Evolutionary conservation across 2,888 invertebrate species (phyloP), one percentile per base, ranked within the genome.

Genomic region (Idaea dimidiata): DNA sequence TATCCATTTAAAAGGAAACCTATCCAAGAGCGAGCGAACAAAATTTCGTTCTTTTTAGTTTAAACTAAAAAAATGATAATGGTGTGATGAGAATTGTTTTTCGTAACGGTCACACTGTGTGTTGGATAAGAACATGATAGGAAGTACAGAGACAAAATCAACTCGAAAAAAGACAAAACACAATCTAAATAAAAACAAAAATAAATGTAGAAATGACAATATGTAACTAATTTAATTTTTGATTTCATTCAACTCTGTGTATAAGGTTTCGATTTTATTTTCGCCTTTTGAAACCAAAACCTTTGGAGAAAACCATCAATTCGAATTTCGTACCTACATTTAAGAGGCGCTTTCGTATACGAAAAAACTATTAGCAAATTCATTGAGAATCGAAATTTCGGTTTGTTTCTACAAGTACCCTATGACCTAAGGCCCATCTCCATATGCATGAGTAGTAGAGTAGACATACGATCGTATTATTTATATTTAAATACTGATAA

Each of bases 381-480:
- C 24, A n/a, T n/a, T n/a, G n/a, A n/a, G n/a, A n/a, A n/a, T n/a
- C n/a, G n/a, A 24, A 24, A 24, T 8, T 43, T 43, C 6, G 14
- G 10, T 43, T 43, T 43, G 7, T 14, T 14, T 43, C 7, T 8
- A 10, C 62, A 62, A 59, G 65, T 63, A 85, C 86, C 84, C 83
- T 81, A 86, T 84, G 87, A 86, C 86, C 89, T 89, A 86, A 87
- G 82, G 83, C 83, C 80, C 82, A 81, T 87, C 88, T 91, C 89
- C 91, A 91, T 91, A 91, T 91, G 88, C 90, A 91, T 91, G 91
- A 90, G 84, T 81, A 77, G 79, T 78, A 80, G 82, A 81, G 79
- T 78, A 80, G 82, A 81, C 81, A 75, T 75, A 79, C 82, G 71
- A 71, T 66, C 66, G 72, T 75, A 80, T 82, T 83, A 81, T 81